These are phyloP conservation scores for Platycheirus rosarum DNA, from an alignment of 2,888 invertebrate species.

Conservation along the genomic window DNA sequence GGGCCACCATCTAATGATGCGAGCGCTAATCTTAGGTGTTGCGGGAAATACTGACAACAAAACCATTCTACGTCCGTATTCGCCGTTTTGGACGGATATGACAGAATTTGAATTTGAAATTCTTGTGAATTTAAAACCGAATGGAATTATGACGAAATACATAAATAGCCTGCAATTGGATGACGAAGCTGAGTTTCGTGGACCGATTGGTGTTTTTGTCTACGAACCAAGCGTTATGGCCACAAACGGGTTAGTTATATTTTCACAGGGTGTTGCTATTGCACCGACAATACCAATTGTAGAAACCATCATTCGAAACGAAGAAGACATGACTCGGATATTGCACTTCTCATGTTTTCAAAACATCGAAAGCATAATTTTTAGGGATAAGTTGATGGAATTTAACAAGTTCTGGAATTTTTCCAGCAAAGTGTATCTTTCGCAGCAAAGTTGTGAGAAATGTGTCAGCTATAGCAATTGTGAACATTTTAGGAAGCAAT, in stretches of 20 bases:
- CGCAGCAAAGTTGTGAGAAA: slow-evolving; percentile 78
- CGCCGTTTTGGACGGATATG: slow-evolving; percentile 79
- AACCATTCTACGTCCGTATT: slow-evolving; percentile 79
- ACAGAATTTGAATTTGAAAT: slow-evolving; percentile 84
- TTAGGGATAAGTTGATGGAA: slow-evolving; percentile 85
- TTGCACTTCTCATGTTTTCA: slow-evolving; percentile 86
- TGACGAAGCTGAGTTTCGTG: slow-evolving; percentile 86
- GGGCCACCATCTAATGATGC: slow-evolving; percentile 76
- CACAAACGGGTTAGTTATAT: slow-evolving; percentile 81
- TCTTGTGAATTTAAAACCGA: slow-evolving; percentile 85
- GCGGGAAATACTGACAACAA: slow-evolving; percentile 6
- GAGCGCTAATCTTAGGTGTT: slow-evolving; percentile 40
- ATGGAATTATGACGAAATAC: slow-evolving; percentile 85
- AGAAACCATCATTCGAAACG: slow-evolving; percentile 85
- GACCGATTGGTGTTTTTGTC: slow-evolving; percentile 86
- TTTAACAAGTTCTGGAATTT: slow-evolving; percentile 90
- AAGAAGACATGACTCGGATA: slow-evolving; percentile 87
- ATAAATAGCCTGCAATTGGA: slow-evolving; percentile 83
- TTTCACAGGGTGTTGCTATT: slow-evolving; percentile 90
- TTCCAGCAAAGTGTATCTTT: slow-evolving; percentile 85
- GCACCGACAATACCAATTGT: slow-evolving; percentile 88
- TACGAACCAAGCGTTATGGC: slow-evolving; percentile 77
- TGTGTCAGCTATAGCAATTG: slow-evolving; percentile 75
- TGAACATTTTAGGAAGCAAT: slow-evolving; percentile 73
- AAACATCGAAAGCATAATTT: slow-evolving; percentile 84